These are phyloP conservation scores for Lathamus discolor DNA, from an alignment of 2,113 vertebrate species.

Conservation along the genomic window DNA sequence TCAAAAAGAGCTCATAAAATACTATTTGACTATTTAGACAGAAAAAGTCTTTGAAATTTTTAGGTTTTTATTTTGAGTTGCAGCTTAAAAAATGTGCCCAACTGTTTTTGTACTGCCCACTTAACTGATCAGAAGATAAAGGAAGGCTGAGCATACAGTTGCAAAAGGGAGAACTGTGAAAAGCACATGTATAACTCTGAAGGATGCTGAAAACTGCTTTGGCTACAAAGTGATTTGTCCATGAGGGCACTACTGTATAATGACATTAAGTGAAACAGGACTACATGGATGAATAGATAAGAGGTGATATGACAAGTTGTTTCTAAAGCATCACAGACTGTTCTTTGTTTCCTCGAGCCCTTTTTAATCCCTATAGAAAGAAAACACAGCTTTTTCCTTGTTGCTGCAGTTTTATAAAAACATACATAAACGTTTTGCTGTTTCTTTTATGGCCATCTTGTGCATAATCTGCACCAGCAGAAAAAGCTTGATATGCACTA, in stretches of 20 bases:
- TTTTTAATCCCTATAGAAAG: neutral
- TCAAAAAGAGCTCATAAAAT: neutral
- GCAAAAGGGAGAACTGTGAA: neutral
- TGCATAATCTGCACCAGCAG: neutral
- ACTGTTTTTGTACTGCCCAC: neutral
- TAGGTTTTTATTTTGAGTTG: neutral
- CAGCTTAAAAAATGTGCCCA: neutral
- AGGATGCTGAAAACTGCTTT: neutral
- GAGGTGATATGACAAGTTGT: neutral
- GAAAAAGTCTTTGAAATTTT: neutral
- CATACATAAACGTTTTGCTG: neutral
- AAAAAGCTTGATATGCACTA: neutral
- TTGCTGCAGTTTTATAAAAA: slow-evolving; percentile 5
- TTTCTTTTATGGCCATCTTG: neutral
- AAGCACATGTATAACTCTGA: neutral
- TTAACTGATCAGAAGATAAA: neutral
- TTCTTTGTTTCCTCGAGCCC: neutral
- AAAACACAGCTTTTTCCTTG: neutral
- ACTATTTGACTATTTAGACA: neutral
- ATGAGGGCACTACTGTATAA: neutral
- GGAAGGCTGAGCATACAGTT: neutral
- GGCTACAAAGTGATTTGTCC: neutral
- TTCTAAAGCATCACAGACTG: neutral
- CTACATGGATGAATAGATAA: neutral
- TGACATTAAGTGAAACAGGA: neutral